These are phyloP conservation scores for Bubo blakistoni DNA, from an alignment of 2,113 vertebrate genomes.

Conservation along the genomic window DNA sequence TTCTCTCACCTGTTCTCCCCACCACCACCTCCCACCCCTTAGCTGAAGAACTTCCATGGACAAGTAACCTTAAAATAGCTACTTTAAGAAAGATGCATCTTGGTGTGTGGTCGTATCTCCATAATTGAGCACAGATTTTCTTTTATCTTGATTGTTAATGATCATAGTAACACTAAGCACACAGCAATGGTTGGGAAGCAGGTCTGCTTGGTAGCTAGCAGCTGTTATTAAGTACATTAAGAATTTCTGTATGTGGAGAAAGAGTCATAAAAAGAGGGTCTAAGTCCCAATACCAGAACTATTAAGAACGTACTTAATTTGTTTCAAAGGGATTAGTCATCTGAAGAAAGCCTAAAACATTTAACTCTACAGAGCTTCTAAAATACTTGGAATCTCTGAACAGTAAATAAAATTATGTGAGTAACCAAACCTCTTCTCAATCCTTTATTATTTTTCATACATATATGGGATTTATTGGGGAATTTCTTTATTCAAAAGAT, in stretches of 20 bases:
- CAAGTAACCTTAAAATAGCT: neutral
- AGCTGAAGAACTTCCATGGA: neutral
- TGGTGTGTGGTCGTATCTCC: neutral
- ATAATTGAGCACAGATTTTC: neutral
- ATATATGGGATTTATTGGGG: neutral
- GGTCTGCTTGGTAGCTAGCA: neutral
- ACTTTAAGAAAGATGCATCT: neutral
- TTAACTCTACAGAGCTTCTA: neutral
- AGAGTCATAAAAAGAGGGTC: neutral
- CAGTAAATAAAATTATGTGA: neutral
- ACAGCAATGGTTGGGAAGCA: neutral
- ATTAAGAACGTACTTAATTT: neutral
- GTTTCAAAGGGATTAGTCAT: neutral
- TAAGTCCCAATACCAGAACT: neutral
- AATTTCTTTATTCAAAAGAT: neutral
- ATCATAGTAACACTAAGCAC: neutral
- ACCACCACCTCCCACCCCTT: neutral
- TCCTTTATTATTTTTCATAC: neutral
- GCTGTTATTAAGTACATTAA: neutral
- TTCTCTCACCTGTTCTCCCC: neutral
- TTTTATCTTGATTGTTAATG: neutral
- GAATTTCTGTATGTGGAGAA: neutral
- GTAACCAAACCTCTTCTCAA: neutral
- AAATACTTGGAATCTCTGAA: neutral
- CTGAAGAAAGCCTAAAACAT: neutral